Percentiles rank a stretch among this genome's conserved stretches.
phyloP scores from a whole-genome alignment of 2,888 invertebrate species.

The Euproctis similis region DNA sequence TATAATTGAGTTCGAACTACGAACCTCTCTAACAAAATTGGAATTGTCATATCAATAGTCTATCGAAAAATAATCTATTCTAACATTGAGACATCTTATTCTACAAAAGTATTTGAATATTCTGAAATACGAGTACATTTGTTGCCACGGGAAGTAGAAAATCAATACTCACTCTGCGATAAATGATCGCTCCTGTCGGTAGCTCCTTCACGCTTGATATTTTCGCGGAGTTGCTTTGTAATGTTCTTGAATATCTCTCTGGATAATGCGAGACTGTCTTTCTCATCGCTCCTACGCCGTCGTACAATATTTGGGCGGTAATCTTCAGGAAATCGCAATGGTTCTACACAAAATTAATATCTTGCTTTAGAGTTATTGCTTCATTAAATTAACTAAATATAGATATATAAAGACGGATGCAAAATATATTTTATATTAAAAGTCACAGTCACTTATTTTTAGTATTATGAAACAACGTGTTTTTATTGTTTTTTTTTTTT shows the following conservation, averaged over 20 bases:
- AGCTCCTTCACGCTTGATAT: constrained; percentile 64
- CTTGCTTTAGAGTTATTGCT: constrained; percentile 12
- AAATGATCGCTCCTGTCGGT: constrained; percentile 62
- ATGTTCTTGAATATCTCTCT: constrained; percentile 72
- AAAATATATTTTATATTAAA: no score
- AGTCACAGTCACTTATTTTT: no score
- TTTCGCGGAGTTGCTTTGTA: constrained; percentile 69
- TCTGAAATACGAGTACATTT: constrained; percentile 9
- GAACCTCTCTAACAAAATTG: no score
- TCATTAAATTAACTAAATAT: no score
- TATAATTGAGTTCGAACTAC: no score
- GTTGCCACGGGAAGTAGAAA: constrained; percentile 19
- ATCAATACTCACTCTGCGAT: constrained; percentile 58
- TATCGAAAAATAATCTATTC: no score
- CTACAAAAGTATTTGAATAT: no score
- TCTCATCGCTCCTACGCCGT: constrained; percentile 57
- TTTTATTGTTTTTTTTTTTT: no score
- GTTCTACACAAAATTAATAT: constrained; percentile 46
- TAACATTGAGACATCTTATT: no score
- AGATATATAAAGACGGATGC: no score
- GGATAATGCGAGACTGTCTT: constrained; percentile 66
- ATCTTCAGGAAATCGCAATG: constrained; percentile 58
- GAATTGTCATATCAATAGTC: no score
- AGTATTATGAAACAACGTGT: no score
- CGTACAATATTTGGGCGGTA: constrained; percentile 50